Base-by-base conservation (phyloP, 2,888 invertebrate genomes). In the Luperina testacea region DNA sequence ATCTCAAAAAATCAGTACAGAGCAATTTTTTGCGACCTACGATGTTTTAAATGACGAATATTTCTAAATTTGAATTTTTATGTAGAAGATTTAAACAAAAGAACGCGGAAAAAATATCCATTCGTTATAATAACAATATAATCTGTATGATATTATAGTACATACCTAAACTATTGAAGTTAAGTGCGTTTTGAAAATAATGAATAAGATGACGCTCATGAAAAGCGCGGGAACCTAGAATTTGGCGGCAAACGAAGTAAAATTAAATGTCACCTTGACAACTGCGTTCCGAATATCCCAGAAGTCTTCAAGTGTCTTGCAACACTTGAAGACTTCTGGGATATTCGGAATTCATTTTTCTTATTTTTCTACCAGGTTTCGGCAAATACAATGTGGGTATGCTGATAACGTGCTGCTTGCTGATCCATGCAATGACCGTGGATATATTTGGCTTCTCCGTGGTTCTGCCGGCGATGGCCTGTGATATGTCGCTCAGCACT, bases 381-480 rank as follows among this genome's bases (percentile, higher is more conserved):
- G 98, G 98, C 61, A 97, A 94, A 89, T 98, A 98, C 94, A 98
- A 98, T 57, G 24, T 24, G 9, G 57, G 57, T 76, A 96, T 98
- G 90, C 89, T 98, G 48, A 92, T 94, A 1, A 95, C 97, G 0
- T 97, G 97, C 81, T 97, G 97, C 83, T 97, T 94, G 61, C 89
- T 95, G 24, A 95, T 95, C 84, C 81, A 95, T 82, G 93, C 94
- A 0, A 96, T 96, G 96, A 95, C 94, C 84, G 84, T 95, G 81
- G 96, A 96, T 82, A 94, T 96, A 82, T 96, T 95, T 82, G 95
- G 95, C 0, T 93, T 95, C 87, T 95, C 95, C 15, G 94, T 96
- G 78, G 89, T 97, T 69, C 94, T 98, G 86, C 98, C 98, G 0
- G 97, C 98, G 0, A 97, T 98, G 32, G 97, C 97, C 71, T 98